Evolutionary conservation across 1,140 invertebrate species (phyloP).

Genomic region (Mesaphorura yosii): DNA sequence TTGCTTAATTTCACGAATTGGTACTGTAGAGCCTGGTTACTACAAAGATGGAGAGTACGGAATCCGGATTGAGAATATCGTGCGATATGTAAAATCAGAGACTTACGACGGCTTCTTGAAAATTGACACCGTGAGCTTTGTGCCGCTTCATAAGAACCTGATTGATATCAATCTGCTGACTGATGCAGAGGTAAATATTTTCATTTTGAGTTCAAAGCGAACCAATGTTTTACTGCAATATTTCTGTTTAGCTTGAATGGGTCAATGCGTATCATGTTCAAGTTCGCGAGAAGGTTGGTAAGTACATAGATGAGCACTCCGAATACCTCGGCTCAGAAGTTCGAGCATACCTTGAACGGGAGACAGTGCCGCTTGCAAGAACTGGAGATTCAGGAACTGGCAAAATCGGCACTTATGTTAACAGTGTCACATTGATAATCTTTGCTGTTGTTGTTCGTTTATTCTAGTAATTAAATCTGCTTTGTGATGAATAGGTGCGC

Average conservation of each 20-base stretch:
- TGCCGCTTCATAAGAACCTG: slow-evolving; percentile 85
- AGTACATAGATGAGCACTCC: slow-evolving; percentile 43
- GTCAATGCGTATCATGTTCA: slow-evolving; percentile 57
- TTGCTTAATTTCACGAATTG: neutral
- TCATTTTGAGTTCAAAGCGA: neutral
- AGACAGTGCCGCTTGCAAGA: neutral
- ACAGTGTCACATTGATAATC: too few relatives aligned
- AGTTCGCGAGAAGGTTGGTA: slow-evolving; percentile 56
- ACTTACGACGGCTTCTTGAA: slow-evolving; percentile 52
- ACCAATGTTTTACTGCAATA: slow-evolving; percentile 1
- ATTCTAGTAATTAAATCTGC: too few relatives aligned
- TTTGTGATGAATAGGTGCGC: too few relatives aligned
- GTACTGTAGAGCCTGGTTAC: slow-evolving; percentile 54
- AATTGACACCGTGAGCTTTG: slow-evolving; percentile 73
- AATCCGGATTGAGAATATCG: slow-evolving; percentile 77
- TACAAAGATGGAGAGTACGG: slow-evolving; percentile 78
- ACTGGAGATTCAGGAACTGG: too few relatives aligned
- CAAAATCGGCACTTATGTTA: too few relatives aligned
- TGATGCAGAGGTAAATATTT: slow-evolving; percentile 54
- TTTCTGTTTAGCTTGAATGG: neutral
- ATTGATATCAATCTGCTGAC: slow-evolving; percentile 68
- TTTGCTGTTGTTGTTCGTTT: too few relatives aligned
- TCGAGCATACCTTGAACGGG: neutral
- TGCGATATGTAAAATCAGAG: slow-evolving; percentile 51
- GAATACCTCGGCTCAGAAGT: neutral